Evolutionary conservation across 64 coral and sea anemone species (phyloP), one percentile per base, ranked within the genome.

Genomic region (Porites australiensis): DNA sequence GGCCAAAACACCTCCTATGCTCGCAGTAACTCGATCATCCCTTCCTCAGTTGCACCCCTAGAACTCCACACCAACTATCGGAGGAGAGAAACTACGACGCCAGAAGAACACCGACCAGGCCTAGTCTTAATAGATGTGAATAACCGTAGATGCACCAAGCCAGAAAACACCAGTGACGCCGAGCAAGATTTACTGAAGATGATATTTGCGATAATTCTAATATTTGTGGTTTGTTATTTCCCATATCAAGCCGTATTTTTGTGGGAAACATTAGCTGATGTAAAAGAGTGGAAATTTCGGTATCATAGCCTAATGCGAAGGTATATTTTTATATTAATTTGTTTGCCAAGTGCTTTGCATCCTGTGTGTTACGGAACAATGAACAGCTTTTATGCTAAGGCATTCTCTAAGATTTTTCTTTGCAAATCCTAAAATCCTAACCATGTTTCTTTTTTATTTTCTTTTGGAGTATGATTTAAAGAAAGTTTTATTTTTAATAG

Each of bases 351-450:
- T 18, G 92, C 92, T 0, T 49, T 94, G 22, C 92, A 94, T 13
- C 92, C 92, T 13, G 4, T 93, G 27, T 79, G 83, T 65, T 93
- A 93, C 23, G 91, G 91, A 16, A 93, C 91, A 48, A 93, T 87
- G 85, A 94, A 68, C 77, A 80, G 58, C 10, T 94, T 88, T 50
- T 94, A 88, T 47, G 92, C 92, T 13, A 94, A 88, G 77, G 74
- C 77, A 49, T 94, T 94, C 73, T 50, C 89, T 3, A 73, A 64
- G 27, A 70, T 91, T 16, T 55, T 91, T 50, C 50, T 91, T 6
- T 91, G 89, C 14, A 91, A 80, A 79, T 60, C 18, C 9, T 83
- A 51, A 70, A 37, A 46, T 11, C 50, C 37, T 23, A 37, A n/a
- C 27, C 27, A 37, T 37, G 27, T 37, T 37, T 37, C 27, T 37